These are phyloP conservation scores for Actinia equina DNA, from an alignment of 64 coral and sea anemone species.

Conservation along the genomic window DNA sequence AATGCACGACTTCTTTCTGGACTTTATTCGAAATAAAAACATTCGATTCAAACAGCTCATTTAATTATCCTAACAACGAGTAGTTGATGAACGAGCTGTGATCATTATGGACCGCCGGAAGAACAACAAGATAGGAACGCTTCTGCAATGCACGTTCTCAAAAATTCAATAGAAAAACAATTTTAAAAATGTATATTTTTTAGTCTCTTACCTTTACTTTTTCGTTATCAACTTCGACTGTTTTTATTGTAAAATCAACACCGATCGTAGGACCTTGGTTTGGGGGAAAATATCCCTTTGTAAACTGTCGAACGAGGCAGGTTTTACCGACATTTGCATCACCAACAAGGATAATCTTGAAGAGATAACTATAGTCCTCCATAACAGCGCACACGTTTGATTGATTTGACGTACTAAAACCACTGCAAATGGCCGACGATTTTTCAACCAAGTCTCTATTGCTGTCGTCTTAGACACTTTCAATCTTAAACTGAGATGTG, in stretches of 20 bases:
- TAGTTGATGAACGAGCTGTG: not conserved
- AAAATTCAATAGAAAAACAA: not conserved
- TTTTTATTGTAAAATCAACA: constrained; percentile 98
- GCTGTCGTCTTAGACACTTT: not conserved
- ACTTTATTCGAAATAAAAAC: not conserved
- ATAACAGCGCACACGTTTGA: constrained; percentile 7
- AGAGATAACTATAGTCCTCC: constrained; percentile 94
- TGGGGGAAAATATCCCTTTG: constrained; percentile 91
- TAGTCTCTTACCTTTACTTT: constrained; percentile 77
- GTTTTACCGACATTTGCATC: constrained; percentile 99
- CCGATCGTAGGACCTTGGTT: constrained; percentile 93
- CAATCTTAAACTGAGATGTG: not conserved
- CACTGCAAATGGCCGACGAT: not conserved
- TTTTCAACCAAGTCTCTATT: not conserved
- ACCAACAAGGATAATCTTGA: constrained; percentile 97
- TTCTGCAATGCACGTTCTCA: not conserved
- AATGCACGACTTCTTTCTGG: not conserved
- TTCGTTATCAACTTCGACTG: constrained; percentile 91
- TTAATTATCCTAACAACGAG: not conserved
- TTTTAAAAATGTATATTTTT: not conserved
- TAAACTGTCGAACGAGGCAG: constrained; percentile 87
- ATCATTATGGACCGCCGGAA: not conserved
- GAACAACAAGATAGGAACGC: not conserved
- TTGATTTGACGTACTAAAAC: not conserved
- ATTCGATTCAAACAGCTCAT: not conserved